Evolutionary conservation across 2,888 invertebrate genomes (phyloP).

Genomic region (Meloe dianella): DNA sequence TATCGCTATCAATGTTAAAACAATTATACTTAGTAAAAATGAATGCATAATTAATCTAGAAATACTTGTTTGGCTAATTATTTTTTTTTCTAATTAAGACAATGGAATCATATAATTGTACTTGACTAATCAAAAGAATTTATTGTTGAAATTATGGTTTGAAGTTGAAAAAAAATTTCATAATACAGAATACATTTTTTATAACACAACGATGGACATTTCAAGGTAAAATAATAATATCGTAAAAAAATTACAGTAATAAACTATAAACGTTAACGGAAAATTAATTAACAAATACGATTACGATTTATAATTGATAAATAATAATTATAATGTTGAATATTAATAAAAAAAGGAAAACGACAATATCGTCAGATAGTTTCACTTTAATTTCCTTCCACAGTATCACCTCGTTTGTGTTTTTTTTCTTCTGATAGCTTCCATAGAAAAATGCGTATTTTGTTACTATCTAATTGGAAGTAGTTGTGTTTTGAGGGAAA

Average conservation of each 20-base stretch:
- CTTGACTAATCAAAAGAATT: neutral
- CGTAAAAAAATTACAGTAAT: neutral
- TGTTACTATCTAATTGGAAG: neutral
- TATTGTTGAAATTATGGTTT: neutral
- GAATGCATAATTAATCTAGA: neutral
- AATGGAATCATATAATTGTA: too few relatives aligned
- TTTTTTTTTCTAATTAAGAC: too few relatives aligned
- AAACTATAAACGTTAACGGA: neutral
- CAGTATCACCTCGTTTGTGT: neutral
- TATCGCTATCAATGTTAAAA: too few relatives aligned
- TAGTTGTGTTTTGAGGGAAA: neutral
- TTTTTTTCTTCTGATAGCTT: neutral
- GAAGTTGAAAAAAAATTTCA: neutral
- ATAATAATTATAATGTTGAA: neutral
- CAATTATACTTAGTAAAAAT: too few relatives aligned
- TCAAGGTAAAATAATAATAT: neutral
- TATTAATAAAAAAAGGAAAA: neutral
- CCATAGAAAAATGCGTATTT: neutral
- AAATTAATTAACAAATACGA: neutral
- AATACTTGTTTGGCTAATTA: too few relatives aligned
- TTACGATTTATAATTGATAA: neutral
- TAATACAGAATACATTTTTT: neutral
- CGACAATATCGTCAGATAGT: neutral
- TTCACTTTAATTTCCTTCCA: neutral
- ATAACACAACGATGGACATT: neutral